phyloP scores from a whole-genome alignment of 2,113 vertebrate genomes.

The Panurus biarmicus region DNA sequence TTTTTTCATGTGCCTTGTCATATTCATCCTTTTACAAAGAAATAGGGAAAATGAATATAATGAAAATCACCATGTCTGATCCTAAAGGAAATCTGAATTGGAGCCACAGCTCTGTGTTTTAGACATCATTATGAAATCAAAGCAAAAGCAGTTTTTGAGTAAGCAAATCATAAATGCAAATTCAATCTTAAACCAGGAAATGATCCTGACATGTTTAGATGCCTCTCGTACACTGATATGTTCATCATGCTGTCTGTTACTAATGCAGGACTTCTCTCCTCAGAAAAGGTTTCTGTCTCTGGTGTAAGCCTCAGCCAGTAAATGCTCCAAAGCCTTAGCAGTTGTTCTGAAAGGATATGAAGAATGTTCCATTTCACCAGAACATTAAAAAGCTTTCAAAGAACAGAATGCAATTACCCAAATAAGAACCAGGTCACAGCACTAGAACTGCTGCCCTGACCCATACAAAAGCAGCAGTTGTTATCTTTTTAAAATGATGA shows the following conservation, averaged over 20 bases:
- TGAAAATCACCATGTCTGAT: neutral
- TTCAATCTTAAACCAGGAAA: neutral
- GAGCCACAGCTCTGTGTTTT: neutral
- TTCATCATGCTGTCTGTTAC: neutral
- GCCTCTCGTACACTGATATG: neutral
- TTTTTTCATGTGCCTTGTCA: neutral
- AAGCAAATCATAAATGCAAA: neutral
- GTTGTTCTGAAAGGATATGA: neutral
- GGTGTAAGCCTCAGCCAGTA: neutral
- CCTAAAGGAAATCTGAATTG: neutral
- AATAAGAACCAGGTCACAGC: neutral
- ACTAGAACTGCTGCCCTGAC: slow-evolving; percentile 12
- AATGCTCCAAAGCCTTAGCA: neutral
- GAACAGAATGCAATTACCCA: neutral
- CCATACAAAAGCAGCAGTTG: neutral
- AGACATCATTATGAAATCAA: neutral
- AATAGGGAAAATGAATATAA: neutral
- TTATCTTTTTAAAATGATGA: neutral
- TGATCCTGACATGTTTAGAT: neutral
- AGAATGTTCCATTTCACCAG: slow-evolving; percentile 10
- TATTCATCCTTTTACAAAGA: neutral
- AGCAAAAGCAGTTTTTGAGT: neutral
- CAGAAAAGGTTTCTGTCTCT: neutral
- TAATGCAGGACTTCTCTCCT: neutral
- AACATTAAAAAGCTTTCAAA: slow-evolving; percentile 19